Base-by-base conservation (phyloP, 2,888 invertebrate species). In the Horisme vitalbata region DNA sequence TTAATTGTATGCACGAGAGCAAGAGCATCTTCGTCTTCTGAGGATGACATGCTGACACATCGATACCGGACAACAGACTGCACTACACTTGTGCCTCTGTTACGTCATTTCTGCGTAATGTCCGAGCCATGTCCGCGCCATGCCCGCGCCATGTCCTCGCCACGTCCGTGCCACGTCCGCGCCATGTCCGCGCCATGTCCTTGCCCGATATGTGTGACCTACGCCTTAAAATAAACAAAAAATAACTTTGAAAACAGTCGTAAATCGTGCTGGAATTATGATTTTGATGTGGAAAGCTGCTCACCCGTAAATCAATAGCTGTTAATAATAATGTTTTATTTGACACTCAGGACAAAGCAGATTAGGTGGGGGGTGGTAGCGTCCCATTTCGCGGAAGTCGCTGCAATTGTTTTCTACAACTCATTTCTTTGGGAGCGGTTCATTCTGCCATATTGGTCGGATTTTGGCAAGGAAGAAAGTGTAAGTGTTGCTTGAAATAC, bases 361-460 rank as follows among this genome's bases (percentile, higher is more conserved):
- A 95, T 95, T 27, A 90, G 94, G 56, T 97, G 97, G 97, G 86
- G 89, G 30, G 91, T 93, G 47, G 96, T 96, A 0, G 63, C 93
- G 0, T 91, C 89, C 61, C 92, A 95, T 66, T 91, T 95, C 14
- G 52, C 91, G 11, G 97, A 98, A 86, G 93, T 97, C 0, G 71
- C 94, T 0, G 94, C 94, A n/a, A 92, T 95, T 30, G 92, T 97
- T 36, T 93, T 97, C 65, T 95, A 95, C 74, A 92, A 94, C 52
- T 94, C 95, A 71, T 96, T 96, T 65, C 91, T 97, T 21, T 93
- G 95, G 79, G 95, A 95, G 64, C 91, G 95, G 26, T 95, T 95
- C 77, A 92, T 97, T 33, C 68, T 92, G 32, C 94, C 95, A 0
- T 90, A 90, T 44, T 95, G 94, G 83, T 87, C 91, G 8, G 88